Conservation (phyloP, 92 coral and sea anemone species). For the Plumapathes pennacea region DNA sequence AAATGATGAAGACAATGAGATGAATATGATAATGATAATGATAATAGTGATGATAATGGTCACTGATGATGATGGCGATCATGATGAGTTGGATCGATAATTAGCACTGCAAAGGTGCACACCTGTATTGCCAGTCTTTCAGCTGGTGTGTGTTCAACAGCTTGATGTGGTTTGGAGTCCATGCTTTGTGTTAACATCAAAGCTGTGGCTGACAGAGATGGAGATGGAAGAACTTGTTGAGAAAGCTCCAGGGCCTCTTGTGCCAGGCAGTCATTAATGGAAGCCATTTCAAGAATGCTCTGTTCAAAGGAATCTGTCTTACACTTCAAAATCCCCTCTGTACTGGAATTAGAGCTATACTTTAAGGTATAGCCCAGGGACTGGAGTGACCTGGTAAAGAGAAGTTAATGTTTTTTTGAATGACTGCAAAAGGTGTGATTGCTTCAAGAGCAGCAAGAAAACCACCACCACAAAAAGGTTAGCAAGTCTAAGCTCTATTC, state of each 20-base stretch:
- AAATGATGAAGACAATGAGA: too few relatives aligned
- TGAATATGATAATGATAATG: too few relatives aligned
- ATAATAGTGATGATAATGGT: too few relatives aligned
- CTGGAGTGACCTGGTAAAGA: constrained; percentile 42
- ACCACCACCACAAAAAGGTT: too few relatives aligned
- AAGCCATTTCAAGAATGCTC: constrained; percentile 82
- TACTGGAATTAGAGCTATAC: constrained; percentile 11
- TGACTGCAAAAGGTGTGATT: too few relatives aligned
- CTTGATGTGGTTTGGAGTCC: constrained; percentile 31
- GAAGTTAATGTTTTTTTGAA: too few relatives aligned
- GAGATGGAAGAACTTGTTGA: constrained; percentile 39
- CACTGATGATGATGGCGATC: too few relatives aligned
- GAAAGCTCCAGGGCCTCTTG: constrained; percentile 53
- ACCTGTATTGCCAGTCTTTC: constrained; percentile 90
- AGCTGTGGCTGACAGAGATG: constrained; percentile 48
- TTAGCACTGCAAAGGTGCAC: too few relatives aligned
- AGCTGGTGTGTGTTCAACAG: constrained; percentile 81
- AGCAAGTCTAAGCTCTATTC: too few relatives aligned
- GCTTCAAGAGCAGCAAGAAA: too few relatives aligned
- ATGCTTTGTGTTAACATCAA: constrained; percentile 35
- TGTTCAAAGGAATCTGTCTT: constrained; percentile 44
- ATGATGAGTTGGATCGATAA: too few relatives aligned
- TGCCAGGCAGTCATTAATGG: constrained; percentile 64
- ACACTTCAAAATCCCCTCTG: neutral
- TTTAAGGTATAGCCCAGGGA: constrained; percentile 29